Conservation (phyloP, 2,797 vertebrate species). For the Triplophysa bombifrons region DNA sequence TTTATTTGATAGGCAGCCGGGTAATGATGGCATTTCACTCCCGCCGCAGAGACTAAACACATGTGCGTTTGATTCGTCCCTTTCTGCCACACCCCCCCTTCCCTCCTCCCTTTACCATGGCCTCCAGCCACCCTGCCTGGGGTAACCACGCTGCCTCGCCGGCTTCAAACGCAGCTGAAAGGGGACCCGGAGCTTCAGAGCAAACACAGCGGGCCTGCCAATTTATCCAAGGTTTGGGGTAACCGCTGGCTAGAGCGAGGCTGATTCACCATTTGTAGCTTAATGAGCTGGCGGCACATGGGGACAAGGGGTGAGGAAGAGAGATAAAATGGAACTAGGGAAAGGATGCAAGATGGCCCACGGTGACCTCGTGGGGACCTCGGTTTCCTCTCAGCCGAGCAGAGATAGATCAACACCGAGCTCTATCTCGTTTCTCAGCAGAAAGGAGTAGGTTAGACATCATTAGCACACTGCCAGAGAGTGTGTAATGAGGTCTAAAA, state of each 20-base stretch:
- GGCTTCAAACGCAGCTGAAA: conserved; percentile 87
- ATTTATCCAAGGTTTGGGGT: conserved; percentile 85
- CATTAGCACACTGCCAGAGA: conserved; percentile 69
- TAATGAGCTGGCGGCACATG: conserved; percentile 87
- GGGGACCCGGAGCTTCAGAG: conserved; percentile 86
- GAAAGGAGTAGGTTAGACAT: conserved; percentile 61
- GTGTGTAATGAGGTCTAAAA: conserved; percentile 66
- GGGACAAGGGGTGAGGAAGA: conserved; percentile 48
- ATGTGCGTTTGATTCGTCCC: conserved; percentile 81
- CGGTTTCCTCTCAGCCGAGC: conserved; percentile 16
- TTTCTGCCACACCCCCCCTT: conserved; percentile 84
- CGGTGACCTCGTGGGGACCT: conserved; percentile 36
- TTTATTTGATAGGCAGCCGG: conserved; percentile 99
- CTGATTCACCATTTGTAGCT: conserved; percentile 88
- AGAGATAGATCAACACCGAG: conserved; percentile 34
- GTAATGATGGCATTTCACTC: conserved; percentile 99
- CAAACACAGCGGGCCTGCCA: conserved; percentile 87
- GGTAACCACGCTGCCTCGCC: conserved; percentile 65
- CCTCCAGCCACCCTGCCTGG: conserved; percentile 81
- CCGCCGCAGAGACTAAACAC: conserved; percentile 94
- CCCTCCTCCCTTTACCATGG: conserved; percentile 74
- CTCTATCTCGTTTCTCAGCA: not conserved
- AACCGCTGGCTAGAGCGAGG: conserved; percentile 72
- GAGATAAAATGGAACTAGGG: conserved; percentile 44
- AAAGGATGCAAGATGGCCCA: conserved; percentile 46